Evolutionary conservation across 2,888 invertebrate species (phyloP), one percentile per base, ranked within the genome.

Genomic region (Caenorhabditis sp.): DNA sequence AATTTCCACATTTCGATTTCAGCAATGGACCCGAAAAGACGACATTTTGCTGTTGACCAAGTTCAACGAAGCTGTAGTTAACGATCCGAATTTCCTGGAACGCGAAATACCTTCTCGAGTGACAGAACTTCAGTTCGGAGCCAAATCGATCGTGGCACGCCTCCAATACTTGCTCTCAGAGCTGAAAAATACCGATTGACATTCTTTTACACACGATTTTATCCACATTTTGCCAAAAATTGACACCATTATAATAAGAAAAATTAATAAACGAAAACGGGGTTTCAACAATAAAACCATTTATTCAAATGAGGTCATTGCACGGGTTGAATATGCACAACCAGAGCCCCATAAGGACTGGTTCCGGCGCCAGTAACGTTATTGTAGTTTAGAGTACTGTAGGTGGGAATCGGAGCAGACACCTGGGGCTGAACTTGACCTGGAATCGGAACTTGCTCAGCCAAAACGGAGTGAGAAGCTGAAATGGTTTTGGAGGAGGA

Each of bases 11-110:
- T n/a, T 22, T n/a, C 15, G 2, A 37, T 50, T 61, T 32, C 58
- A 75, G 75, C 56, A 52, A 30, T 75, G 75, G 75, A 43, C 75
- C 0, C 41, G 46, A 30, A 43, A 63, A 22, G 50, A 70, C 17
- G 75, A 75, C 32, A 52, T 75, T 0, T 9, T n/a, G 6, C 30
- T 75, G 9, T 27, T 74, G 9, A 53, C 55, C 1, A 17, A 35
- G 1, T 74, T 59, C 39, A 74, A 68, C 22, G 48, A 66, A 26
- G 61, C 61, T 6, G 15, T 68, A 3, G 32, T 41, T 15, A 15
- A 15, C 2, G 35, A 46, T 17, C 50, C 66, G 0, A n/a, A 55
- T 1, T 55, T 66, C 30, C 17, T 24, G n/a, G 61, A 55, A n/a
- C 43, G 62, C 5, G 17, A 56, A 11, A 59, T 55, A 1, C 53